Evolutionary conservation across 2,113 vertebrate genomes (phyloP), one percentile per base, ranked within the genome.

Genomic region (Marcusenius ussheri): DNA sequence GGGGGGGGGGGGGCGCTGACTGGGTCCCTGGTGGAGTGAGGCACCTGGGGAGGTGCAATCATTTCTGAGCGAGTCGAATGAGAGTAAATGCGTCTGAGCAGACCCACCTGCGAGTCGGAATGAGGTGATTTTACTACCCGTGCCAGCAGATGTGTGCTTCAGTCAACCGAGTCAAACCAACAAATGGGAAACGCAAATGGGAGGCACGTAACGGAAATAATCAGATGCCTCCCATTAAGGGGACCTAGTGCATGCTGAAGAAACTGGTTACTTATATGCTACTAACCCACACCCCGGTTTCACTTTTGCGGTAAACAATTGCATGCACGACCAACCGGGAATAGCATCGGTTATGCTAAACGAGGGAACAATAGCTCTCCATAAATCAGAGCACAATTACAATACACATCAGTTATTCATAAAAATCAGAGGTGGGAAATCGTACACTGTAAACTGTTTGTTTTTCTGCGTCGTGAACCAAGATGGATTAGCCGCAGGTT

Each of bases 361-460:
- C 58, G 90, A 77, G 56, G 47, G 87, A 91, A 91, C 90, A 91
- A 91, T 51, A 89, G 89, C 87, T 10, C 58, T 46, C 62, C 90
- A 90, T 92, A 92, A 91, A 92, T 91, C 90, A 92, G 80, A 31
- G 15, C 21, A 51, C n/a, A 27, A 90, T 91, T 90, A 90, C 90
- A 85, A 90, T 70, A 90, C 86, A 66, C 35, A 91, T 88, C 89
- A 83, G 56, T 88, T 88, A 91, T 89, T 88, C 88, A 39, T 50
- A 83, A 70, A 84, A 24, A 86, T 5, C 35, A 50, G 90, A 62
- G 84, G 70, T 62, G 85, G 53, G 45, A 77, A 83, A 58, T 84
- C 27, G 46, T 83, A 88, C 86, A 56, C 17, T 53, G 53, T 56
- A 83, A 53, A 53, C 85, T 83, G 83, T 88, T 90, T 88, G 90